Evolutionary conservation across 2,888 invertebrate species (phyloP), one percentile per base, ranked within the genome.

Genomic region (Xestobium rufovillosum): DNA sequence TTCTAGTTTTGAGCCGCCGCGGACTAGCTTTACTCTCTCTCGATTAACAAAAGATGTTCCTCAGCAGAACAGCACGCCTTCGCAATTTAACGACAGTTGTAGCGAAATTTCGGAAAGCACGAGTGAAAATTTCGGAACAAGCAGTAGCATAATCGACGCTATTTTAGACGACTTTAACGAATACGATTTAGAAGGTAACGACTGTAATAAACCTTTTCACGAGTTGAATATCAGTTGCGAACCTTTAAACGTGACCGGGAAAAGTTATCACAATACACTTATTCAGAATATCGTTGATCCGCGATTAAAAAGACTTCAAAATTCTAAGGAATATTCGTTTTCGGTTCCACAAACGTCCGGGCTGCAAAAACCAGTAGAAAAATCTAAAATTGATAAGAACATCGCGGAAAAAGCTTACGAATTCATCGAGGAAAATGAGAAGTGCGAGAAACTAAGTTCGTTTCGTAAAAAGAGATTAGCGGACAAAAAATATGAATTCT

Each of bases 401-500:
- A 47, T 63, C 55, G 82, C 78, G 1, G 84, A 78, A 55, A 80
- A 82, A 65, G 82, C 86, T 0, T 88, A 89, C 59, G 88, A 88
- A 57, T 88, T 88, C 55, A 85, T 80, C 1, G 88, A 88, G 52
- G 88, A 88, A 50, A 75, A 79, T 3, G 84, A 84, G 49, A 85
- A 85, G 47, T 86, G 83, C 55, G 88, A 88, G 57, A 88, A 88
- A 55, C 73, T 89, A n/a, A 86, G 85, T 52, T 82, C 81, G 54
- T 88, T 86, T 56, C 73, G 90, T 4, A 86, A 87, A 58, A 75
- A 88, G 35, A 75, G 89, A 4, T 65, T 90, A 34, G 91, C 91
- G 0, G 90, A 91, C 55, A 91, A 91, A 60, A 90, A 89, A 60
- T 91, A 91, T 58, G 90, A 90, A 57, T 90, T 91, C 57, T 85